A percentile compares a stretch with the other conserved stretches of the same genome.
These are phyloP conservation scores for Sericinus montela DNA, from an alignment of 2,888 invertebrate genomes.

Conservation along the genomic window DNA sequence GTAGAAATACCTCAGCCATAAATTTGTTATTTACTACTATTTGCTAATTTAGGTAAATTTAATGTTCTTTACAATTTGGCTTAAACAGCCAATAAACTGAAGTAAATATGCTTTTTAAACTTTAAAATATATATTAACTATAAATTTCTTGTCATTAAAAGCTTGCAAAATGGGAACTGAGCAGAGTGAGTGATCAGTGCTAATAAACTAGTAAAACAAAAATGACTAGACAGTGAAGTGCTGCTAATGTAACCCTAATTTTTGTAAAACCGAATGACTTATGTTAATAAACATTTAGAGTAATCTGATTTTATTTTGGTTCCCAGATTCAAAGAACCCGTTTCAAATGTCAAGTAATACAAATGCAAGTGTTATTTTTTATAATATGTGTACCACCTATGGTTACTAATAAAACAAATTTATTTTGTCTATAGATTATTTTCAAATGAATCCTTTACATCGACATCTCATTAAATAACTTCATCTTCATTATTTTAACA, in stretches of 20 bases:
- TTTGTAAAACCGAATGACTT: conserved; percentile 43
- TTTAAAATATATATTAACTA: conserved; percentile 38
- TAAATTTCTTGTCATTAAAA: conserved; percentile 61
- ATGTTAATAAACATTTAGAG: conserved; percentile 59
- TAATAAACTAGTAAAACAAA: conserved; percentile 37
- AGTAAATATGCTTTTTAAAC: conserved; percentile 17
- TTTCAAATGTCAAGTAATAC: conserved; percentile 36
- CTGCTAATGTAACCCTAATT: conserved; percentile 44
- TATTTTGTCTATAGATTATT: neutral
- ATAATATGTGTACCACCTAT: neutral
- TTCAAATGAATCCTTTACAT: too few species aligned
- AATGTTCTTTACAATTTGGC: too few species aligned
- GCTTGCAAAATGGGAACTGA: conserved; percentile 72
- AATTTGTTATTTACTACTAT: too few species aligned
- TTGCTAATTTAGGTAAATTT: too few species aligned
- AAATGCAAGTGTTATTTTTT: conserved; percentile 5
- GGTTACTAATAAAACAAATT: neutral
- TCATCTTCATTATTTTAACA: too few species aligned
- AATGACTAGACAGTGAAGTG: conserved; percentile 53
- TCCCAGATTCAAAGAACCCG: conserved; percentile 67
- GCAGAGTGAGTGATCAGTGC: conserved; percentile 58
- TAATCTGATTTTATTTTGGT: conserved; percentile 45
- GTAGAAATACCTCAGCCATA: too few species aligned
- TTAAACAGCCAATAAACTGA: too few species aligned
- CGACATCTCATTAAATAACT: too few species aligned